phyloP scores from a whole-genome alignment of 2,113 vertebrate genomes.

The Tychaedon coryphoeus region DNA sequence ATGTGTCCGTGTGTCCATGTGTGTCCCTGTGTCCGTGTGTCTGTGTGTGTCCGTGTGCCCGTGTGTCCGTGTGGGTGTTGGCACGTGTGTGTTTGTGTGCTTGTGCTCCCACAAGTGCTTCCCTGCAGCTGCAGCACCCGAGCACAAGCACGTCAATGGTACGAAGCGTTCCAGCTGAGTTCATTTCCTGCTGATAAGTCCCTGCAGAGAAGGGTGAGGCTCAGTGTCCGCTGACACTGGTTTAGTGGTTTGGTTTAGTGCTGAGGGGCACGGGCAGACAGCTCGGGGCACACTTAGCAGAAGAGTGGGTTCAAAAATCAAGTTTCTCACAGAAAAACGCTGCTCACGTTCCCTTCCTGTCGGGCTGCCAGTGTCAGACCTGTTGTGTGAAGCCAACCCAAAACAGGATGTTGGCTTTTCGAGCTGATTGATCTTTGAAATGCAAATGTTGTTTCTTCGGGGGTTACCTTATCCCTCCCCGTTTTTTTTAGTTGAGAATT shows the following conservation, averaged over 20 bases:
- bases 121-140: conserved; percentile 63
- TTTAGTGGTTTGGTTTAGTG: background rate
- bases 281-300: background rate
- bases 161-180: conserved; percentile 60
- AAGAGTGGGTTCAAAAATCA: background rate
- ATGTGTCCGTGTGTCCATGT: background rate
- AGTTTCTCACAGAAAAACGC: background rate
- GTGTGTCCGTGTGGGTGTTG: background rate
- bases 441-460: background rate
- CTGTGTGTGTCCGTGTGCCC: background rate
- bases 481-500: background rate
- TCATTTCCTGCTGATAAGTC: conserved; percentile 71
- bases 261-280: background rate
- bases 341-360: conserved; percentile 57
- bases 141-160: conserved; percentile 11
- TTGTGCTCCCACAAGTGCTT: background rate
- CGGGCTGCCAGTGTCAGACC: background rate
- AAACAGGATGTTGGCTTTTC: conserved; percentile 75
- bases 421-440: conserved; percentile 45
- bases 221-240: background rate
- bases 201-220: conserved; percentile 47
- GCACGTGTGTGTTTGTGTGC: background rate
- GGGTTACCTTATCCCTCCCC: background rate
- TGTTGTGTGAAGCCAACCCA: background rate
- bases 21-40: too few relatives aligned